Percentiles rank a stretch among this genome's conserved stretches.
Conservation (phyloP, 2,888 invertebrate genomes). For the Anagyrus pseudococci region DNA sequence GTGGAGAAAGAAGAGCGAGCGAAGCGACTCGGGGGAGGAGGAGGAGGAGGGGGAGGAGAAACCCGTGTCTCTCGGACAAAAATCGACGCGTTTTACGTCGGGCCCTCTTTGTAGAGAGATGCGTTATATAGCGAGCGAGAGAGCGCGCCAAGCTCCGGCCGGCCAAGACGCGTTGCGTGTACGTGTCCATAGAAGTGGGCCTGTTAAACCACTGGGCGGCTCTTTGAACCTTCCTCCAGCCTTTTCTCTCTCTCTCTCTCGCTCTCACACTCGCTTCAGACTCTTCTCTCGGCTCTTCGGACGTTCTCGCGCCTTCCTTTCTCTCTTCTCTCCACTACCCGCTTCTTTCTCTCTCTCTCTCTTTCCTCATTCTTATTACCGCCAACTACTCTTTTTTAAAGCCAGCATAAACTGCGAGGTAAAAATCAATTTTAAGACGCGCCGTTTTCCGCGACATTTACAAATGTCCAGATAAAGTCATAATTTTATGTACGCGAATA, state of each 20-base stretch:
- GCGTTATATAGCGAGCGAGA: conserved; percentile 22
- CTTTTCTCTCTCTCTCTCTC: conserved; percentile 27
- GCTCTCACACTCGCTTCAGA: conserved; percentile 31
- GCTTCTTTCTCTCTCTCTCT: conserved; percentile 39
- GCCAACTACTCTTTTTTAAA: conserved; percentile 16
- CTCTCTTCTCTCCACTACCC: conserved; percentile 38
- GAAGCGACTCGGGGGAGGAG: conserved; percentile 23
- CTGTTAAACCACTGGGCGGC: conserved; percentile 59
- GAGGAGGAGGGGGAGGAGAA: conserved; percentile 21
- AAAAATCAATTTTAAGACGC: neutral
- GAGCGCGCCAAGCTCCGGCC: neutral
- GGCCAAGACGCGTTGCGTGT: conserved; percentile 45
- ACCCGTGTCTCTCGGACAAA: conserved; percentile 17
- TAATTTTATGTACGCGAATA: neutral
- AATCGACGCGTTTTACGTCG: conserved; percentile 23
- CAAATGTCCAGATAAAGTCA: conserved; percentile 1
- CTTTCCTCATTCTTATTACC: conserved; percentile 26
- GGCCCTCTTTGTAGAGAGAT: conserved; percentile 17
- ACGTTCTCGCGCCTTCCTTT: conserved; percentile 36
- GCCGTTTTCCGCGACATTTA: neutral
- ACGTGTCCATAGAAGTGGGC: conserved; percentile 46
- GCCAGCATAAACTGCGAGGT: neutral
- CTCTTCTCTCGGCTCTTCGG: conserved; percentile 35
- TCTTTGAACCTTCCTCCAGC: conserved; percentile 54
- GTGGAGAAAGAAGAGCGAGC: conserved; percentile 8